Percentiles rank a stretch among this genome's conserved stretches.
phyloP scores from a whole-genome alignment of 2,797 vertebrate species.

The Onychomys arenicola region DNA sequence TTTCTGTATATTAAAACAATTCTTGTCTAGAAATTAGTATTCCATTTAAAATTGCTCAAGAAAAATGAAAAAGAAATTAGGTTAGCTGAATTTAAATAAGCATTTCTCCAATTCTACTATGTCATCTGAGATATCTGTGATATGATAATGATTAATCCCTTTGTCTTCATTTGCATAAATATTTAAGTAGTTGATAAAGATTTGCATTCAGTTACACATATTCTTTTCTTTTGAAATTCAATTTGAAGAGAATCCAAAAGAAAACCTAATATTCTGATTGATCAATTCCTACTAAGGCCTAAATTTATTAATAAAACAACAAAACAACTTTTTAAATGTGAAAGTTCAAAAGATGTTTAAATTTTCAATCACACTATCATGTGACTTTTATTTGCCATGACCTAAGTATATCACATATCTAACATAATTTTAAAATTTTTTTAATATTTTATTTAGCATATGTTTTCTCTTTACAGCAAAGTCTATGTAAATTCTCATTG shows the following conservation, averaged over 20 bases:
- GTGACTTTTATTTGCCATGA: neutral
- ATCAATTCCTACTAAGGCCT: neutral
- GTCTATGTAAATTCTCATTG: neutral
- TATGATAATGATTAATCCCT: neutral
- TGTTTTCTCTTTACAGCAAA: neutral
- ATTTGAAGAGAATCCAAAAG: neutral
- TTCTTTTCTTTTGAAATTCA: neutral
- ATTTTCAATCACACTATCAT: neutral
- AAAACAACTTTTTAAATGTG: neutral
- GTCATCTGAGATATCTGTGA: neutral
- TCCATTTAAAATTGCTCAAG: neutral
- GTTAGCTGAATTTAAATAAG: neutral
- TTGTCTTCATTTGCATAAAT: neutral
- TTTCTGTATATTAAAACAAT: neutral
- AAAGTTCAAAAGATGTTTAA: neutral
- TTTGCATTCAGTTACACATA: neutral
- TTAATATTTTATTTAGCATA: neutral
- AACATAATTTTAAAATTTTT: neutral
- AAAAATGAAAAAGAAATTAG: neutral
- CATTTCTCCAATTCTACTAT: neutral
- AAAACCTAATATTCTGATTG: neutral
- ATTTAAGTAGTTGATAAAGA: neutral
- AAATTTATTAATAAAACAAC: neutral
- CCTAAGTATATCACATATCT: neutral
- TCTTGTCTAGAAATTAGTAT: neutral